Evolutionary conservation across 2,888 invertebrate genomes (phyloP).

Genomic region (Erpobdella octoculata): DNA sequence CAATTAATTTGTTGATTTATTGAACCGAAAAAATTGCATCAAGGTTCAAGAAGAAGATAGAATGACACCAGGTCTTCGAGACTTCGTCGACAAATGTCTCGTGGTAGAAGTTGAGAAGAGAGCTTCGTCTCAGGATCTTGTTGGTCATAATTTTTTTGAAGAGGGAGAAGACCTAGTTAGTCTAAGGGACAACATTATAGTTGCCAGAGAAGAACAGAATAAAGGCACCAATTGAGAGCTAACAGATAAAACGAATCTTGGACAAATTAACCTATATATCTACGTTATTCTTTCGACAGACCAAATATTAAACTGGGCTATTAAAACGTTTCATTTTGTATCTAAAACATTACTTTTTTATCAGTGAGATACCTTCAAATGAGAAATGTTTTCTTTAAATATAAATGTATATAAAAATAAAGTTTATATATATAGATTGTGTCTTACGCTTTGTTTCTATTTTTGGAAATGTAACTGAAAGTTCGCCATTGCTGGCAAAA

Average conservation of each 20-base stretch:
- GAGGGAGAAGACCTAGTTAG: slow-evolving; percentile 89
- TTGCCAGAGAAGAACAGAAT: slow-evolving; percentile 20
- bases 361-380: too few relatives aligned
- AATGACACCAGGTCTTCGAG: slow-evolving; percentile 86
- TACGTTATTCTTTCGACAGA: neutral
- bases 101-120: slow-evolving; percentile 58
- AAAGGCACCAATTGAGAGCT: neutral
- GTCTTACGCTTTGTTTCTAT: too few relatives aligned
- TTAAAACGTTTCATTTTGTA: too few relatives aligned
- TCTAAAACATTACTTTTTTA: too few relatives aligned
- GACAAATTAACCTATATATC: too few relatives aligned
- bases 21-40: slow-evolving; percentile 43
- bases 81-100: slow-evolving; percentile 61
- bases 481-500: too few relatives aligned
- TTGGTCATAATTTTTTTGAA: slow-evolving; percentile 86
- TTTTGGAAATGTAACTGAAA: too few relatives aligned
- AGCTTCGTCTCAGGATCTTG: slow-evolving; percentile 55
- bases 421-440: too few relatives aligned
- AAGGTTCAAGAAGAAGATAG: slow-evolving; percentile 88
- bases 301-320: too few relatives aligned
- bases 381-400: too few relatives aligned
- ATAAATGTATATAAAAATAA: too few relatives aligned
- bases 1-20: neutral
- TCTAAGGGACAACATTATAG: slow-evolving; percentile 56
- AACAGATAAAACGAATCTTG: neutral